Conservation (phyloP, 2,113 vertebrate species). For the Piliocolobus tephrosceles region DNA sequence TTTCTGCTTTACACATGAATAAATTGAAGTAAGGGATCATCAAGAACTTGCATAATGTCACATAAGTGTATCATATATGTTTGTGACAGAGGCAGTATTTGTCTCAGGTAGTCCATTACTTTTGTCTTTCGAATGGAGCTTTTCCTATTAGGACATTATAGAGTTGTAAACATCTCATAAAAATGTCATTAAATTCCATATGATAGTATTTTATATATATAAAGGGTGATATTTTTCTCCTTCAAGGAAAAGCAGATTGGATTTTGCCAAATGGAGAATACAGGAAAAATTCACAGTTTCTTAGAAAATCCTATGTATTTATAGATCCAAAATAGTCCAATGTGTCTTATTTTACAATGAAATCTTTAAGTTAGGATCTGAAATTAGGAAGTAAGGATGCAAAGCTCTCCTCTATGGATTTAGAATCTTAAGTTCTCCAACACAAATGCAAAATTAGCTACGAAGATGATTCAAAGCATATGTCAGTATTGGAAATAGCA, state of each 20-base stretch:
- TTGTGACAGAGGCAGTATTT: background rate
- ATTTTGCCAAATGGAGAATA: background rate
- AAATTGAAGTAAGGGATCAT: background rate
- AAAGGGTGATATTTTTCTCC: background rate
- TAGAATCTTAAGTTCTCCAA: background rate
- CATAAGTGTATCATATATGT: background rate
- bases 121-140: background rate
- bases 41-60: background rate
- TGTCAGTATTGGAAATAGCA: background rate
- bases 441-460: background rate
- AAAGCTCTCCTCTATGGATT: background rate
- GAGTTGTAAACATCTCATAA: background rate
- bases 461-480: background rate
- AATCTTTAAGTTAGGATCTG: background rate
- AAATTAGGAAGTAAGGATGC: background rate
- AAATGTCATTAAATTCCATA: background rate
- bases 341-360: background rate
- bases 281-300: background rate
- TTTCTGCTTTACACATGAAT: background rate
- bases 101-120: background rate
- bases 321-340: background rate
- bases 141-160: background rate
- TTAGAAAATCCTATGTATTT: background rate
- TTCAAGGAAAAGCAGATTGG: background rate
- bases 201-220: background rate